phyloP scores from a whole-genome alignment of 2,797 vertebrate genomes.

The Gephyroberyx darwinii region DNA sequence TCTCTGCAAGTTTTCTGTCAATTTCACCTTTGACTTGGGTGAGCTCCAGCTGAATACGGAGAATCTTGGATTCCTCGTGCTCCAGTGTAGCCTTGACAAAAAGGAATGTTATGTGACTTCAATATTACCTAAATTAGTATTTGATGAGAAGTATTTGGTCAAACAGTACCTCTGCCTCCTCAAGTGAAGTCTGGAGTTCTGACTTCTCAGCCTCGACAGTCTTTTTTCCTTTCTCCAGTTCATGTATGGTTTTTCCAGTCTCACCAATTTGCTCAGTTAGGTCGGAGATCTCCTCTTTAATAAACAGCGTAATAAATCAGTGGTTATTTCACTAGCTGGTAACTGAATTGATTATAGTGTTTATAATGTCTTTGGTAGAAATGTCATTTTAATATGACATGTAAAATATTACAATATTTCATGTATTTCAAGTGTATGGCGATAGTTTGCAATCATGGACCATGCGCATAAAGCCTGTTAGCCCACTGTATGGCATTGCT shows the following conservation, averaged over 20 bases:
- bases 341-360: neutral
- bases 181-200: conserved; percentile 87
- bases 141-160: neutral
- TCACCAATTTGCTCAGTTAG: conserved; percentile 90
- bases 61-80: conserved; percentile 90
- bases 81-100: conserved; percentile 85
- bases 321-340: neutral
- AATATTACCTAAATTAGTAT: neutral
- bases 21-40: conserved; percentile 89
- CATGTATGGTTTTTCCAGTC: conserved; percentile 87
- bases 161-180: conserved; percentile 88
- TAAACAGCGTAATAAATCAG: neutral
- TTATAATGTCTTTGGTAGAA: neutral
- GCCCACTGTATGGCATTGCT: conserved; percentile 1
- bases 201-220: conserved; percentile 84
- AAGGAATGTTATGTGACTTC: neutral
- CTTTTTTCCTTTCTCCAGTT: conserved; percentile 90
- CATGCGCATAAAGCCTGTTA: neutral
- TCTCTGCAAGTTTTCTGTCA: conserved; percentile 88
- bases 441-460: neutral
- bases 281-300: conserved; percentile 89
- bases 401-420: neutral
- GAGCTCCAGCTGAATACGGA: conserved; percentile 88
- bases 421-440: neutral
- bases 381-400: neutral